phyloP scores from a whole-genome alignment of 2,113 vertebrate species.

The Mus pahari region DNA sequence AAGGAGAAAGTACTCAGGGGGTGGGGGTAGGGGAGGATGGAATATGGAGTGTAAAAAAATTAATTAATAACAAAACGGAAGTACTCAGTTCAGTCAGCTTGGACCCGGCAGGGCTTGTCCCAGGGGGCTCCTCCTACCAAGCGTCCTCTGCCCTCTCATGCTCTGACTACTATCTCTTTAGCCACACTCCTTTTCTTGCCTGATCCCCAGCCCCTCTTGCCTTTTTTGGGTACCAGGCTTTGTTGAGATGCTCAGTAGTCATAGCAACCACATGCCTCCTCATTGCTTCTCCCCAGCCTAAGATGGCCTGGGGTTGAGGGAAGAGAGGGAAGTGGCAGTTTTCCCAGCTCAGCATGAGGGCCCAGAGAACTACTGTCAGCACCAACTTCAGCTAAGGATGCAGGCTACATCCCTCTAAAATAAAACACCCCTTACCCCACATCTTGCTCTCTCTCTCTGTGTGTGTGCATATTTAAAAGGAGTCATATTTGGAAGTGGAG shows the following conservation, averaged over 20 bases:
- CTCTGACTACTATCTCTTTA: background rate
- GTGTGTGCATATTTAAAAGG: background rate
- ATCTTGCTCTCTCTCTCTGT: background rate
- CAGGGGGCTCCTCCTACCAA: background rate
- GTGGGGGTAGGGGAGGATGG: too few species aligned
- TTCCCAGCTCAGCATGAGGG: constrained; percentile 1
- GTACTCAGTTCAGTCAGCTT: background rate
- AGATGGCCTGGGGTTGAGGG: constrained; percentile 61
- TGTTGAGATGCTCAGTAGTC: constrained; percentile 77
- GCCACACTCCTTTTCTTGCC: background rate
- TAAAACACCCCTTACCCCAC: background rate
- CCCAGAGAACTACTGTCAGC: constrained; percentile 27
- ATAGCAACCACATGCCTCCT: constrained; percentile 80
- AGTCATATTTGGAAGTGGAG: background rate
- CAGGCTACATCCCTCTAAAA: background rate
- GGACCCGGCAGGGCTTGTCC: background rate
- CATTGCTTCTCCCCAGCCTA: constrained; percentile 67
- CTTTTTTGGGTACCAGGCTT: constrained; percentile 75
- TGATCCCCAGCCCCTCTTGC: constrained; percentile 59
- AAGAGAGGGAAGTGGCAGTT: constrained; percentile 29
- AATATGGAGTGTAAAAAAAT: too few species aligned
- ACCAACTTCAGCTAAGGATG: background rate
- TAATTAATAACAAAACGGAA: background rate
- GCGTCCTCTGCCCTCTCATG: background rate
- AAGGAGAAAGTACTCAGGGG: background rate